phyloP scores from a whole-genome alignment of 2,888 invertebrate species.

The Seladonia tumulorum region DNA sequence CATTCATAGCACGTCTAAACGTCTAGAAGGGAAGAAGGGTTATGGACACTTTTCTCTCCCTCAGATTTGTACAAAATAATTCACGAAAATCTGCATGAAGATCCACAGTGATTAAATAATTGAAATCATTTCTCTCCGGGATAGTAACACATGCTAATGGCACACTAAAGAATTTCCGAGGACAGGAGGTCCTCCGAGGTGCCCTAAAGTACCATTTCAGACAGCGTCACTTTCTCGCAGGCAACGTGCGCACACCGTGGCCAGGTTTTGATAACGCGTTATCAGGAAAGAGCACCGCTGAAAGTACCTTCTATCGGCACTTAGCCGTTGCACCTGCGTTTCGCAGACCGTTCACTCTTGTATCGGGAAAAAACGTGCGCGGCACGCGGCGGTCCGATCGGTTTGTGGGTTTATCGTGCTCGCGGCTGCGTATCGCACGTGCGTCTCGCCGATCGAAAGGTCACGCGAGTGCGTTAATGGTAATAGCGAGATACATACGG shows the following conservation, averaged over 20 bases:
- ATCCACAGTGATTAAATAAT: too few species aligned
- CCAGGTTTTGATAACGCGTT: background rate
- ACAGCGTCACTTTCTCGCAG: background rate
- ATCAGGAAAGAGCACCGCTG: constrained; percentile 2
- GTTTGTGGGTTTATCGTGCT: constrained; percentile 24
- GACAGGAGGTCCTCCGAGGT: background rate
- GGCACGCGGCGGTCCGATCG: constrained; percentile 14
- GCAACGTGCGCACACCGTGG: background rate
- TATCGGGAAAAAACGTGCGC: background rate
- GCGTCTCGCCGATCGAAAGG: constrained; percentile 52
- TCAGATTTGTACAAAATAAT: background rate
- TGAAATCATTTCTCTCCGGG: too few species aligned
- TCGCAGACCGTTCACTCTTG: constrained; percentile 29
- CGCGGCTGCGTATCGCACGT: constrained; percentile 46
- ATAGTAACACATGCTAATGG: background rate
- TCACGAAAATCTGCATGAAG: too few species aligned
- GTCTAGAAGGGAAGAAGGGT: too few species aligned
- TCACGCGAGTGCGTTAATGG: constrained; percentile 35
- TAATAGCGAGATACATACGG: constrained; percentile 19
- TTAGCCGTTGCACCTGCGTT: constrained; percentile 27
- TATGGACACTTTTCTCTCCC: too few species aligned
- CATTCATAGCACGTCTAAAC: too few species aligned
- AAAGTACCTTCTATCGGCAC: constrained; percentile 19
- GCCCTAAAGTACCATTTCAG: background rate
- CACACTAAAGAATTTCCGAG: background rate